Conservation (phyloP, 2,113 vertebrate genomes). For the Macquaria australasica region DNA sequence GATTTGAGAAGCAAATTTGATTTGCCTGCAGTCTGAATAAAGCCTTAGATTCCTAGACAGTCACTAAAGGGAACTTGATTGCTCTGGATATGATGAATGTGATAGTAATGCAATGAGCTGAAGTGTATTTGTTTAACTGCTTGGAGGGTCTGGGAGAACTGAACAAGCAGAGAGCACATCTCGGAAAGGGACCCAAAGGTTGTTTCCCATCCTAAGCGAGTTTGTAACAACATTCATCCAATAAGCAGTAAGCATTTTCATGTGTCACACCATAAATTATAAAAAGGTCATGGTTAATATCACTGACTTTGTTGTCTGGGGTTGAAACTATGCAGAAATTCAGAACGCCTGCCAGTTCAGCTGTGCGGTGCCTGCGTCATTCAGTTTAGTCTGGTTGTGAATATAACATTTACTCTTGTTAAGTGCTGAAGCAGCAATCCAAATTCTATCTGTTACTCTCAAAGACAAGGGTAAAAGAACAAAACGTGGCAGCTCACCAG, state of each 20-base stretch:
- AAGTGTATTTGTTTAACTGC: not conserved
- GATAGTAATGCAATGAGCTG: not conserved
- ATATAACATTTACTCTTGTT: slow-evolving; percentile 52
- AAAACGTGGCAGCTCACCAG: slow-evolving; percentile 42
- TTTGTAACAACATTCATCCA: not conserved
- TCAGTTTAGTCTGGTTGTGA: slow-evolving; percentile 50
- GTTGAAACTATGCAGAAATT: slow-evolving; percentile 32
- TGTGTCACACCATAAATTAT: not conserved
- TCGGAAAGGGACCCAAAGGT: not conserved
- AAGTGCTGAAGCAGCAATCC: slow-evolving; percentile 54
- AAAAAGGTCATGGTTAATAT: slow-evolving; percentile 6
- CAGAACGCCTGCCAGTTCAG: slow-evolving; percentile 8
- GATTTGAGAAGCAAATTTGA: too few species aligned
- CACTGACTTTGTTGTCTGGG: slow-evolving; percentile 14
- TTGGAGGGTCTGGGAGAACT: not conserved
- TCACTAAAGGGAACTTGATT: too few species aligned
- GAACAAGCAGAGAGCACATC: slow-evolving; percentile 5
- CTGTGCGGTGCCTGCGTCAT: slow-evolving; percentile 8
- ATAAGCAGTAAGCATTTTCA: not conserved
- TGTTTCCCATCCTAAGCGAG: not conserved
- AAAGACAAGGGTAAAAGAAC: slow-evolving; percentile 50
- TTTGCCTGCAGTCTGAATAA: too few species aligned
- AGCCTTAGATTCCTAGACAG: too few species aligned
- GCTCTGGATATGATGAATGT: not conserved
- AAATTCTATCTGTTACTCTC: slow-evolving; percentile 45